Conservation (phyloP, 2,888 invertebrate genomes). For the Ethmia dodecea region DNA sequence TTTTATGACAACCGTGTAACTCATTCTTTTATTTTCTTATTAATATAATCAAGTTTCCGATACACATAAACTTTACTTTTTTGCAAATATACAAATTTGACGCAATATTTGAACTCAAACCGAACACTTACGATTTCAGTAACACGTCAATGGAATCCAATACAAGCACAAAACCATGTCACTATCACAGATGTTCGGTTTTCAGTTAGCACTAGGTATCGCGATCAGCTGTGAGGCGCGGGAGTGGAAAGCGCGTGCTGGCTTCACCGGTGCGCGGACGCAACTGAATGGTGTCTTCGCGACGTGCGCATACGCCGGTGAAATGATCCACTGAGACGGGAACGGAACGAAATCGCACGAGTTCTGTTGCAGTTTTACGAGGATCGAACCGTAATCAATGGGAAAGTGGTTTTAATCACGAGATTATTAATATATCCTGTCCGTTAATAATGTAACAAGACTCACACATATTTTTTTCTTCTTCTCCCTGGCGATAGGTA, state of each 20-base stretch:
- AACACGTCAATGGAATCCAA: slow-evolving; percentile 62
- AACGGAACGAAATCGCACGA: slow-evolving; percentile 37
- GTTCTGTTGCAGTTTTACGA: slow-evolving; percentile 38
- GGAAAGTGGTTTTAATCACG: slow-evolving; percentile 32
- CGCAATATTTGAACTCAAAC: neutral
- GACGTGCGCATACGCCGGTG: slow-evolving; percentile 24
- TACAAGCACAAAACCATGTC: slow-evolving; percentile 69
- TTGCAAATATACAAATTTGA: neutral
- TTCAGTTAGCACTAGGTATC: slow-evolving; percentile 14
- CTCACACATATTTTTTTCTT: too few species aligned
- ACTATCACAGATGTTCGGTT: slow-evolving; percentile 58
- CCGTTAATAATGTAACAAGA: too few species aligned
- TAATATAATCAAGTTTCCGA: too few species aligned
- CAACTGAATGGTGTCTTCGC: slow-evolving; percentile 33
- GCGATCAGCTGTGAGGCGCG: slow-evolving; percentile 25
- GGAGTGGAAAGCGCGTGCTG: slow-evolving; percentile 29
- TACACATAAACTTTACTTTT: too few species aligned
- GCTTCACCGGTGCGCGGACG: slow-evolving; percentile 38
- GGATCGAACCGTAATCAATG: slow-evolving; percentile 28
- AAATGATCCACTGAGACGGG: slow-evolving; percentile 35
- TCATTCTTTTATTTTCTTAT: neutral
- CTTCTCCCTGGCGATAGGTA: too few species aligned
- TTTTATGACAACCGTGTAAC: neutral
- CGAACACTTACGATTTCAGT: slow-evolving; percentile 54
- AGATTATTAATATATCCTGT: too few species aligned